These are phyloP conservation scores for Cathartes aura DNA, from an alignment of 2,113 vertebrate species.

Conservation along the genomic window DNA sequence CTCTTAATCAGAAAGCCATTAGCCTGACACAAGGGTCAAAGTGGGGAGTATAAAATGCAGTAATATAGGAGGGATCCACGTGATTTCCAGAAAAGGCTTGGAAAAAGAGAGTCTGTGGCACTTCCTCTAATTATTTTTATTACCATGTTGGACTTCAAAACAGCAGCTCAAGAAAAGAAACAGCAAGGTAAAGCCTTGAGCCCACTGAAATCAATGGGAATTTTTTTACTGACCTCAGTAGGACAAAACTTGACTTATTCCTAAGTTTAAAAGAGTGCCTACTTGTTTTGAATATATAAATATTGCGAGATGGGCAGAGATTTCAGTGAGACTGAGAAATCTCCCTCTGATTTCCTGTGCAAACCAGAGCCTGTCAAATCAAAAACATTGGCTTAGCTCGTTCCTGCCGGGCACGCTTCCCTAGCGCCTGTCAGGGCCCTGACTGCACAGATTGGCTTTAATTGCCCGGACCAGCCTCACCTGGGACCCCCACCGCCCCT, in stretches of 20 bases:
- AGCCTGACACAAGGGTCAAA: slow-evolving; percentile 50
- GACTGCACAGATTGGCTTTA: neutral
- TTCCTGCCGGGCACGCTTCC: neutral
- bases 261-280: neutral
- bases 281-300: neutral
- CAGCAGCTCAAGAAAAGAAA: slow-evolving; percentile 27
- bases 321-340: neutral
- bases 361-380: neutral
- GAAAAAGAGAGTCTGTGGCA: slow-evolving; percentile 23
- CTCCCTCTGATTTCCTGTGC: neutral
- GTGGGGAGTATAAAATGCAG: neutral
- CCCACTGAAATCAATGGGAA: neutral
- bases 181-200: neutral
- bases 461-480: neutral
- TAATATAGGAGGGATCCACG: neutral
- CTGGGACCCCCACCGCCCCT: neutral
- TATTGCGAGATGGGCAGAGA: neutral
- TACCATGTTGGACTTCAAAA: slow-evolving; percentile 43
- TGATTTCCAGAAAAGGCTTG: slow-evolving; percentile 31
- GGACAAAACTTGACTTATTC: neutral
- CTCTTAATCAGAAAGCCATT: slow-evolving; percentile 43
- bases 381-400: fast-evolving
- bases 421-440: neutral
- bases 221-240: slow-evolving; percentile 16
- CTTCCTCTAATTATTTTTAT: slow-evolving; percentile 66